These are phyloP conservation scores for Phalacrocorax brasilianus DNA, from an alignment of 2,113 vertebrate species.

Conservation along the genomic window DNA sequence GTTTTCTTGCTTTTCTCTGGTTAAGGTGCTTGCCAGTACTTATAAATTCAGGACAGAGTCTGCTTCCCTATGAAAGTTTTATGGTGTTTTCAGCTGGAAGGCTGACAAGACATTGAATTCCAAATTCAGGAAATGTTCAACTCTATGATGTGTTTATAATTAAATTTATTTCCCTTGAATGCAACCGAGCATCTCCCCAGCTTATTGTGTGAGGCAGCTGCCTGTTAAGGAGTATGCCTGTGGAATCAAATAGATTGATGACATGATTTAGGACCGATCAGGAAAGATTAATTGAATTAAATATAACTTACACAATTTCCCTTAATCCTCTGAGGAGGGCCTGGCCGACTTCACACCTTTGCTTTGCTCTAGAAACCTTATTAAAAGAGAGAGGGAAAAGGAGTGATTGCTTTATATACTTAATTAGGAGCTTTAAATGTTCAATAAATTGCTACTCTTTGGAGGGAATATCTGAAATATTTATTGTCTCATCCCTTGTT, in stretches of 20 bases:
- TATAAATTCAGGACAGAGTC: neutral
- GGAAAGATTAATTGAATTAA: constrained; percentile 36
- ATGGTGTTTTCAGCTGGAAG: constrained; percentile 40
- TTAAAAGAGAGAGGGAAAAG: neutral
- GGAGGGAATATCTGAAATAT: neutral
- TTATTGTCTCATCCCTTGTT: neutral
- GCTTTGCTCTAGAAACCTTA: neutral
- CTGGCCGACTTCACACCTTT: neutral
- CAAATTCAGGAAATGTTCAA: constrained; percentile 46
- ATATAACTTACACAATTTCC: neutral
- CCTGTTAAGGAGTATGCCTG: neutral
- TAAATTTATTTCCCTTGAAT: constrained; percentile 61
- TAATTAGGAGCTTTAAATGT: neutral
- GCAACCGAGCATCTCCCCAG: neutral
- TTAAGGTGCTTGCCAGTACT: neutral
- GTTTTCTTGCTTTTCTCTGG: neutral
- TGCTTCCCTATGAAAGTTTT: constrained; percentile 31
- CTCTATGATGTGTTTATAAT: constrained; percentile 61
- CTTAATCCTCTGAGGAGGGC: neutral
- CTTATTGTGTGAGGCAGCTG: neutral
- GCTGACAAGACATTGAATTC: constrained; percentile 44
- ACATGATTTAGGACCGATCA: neutral
- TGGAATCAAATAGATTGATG: constrained; percentile 1
- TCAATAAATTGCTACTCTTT: neutral
- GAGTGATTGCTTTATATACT: neutral